Evolutionary conservation across 1,140 invertebrate genomes (phyloP), one percentile per base, ranked within the genome.

Genomic region (Lepidotrigona ventralis): DNA sequence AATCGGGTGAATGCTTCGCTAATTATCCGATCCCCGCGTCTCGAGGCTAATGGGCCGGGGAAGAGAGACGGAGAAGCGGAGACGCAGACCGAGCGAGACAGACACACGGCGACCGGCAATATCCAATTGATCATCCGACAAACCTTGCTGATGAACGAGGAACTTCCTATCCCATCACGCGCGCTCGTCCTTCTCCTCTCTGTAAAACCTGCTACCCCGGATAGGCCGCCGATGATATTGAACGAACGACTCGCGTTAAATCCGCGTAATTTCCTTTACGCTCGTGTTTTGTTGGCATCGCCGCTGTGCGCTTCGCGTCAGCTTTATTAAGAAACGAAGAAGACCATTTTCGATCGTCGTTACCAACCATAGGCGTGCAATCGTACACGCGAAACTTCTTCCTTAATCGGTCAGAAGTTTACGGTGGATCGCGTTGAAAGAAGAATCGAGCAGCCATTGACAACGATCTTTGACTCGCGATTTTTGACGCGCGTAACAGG

Each of bases 1-100:
- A 89, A 91, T 91, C 90, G 86, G 84, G 87, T 91, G 91, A 92
- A 90, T 90, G 90, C 89, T 85, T 89, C 91, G 92, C 92, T 93
- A 93, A 93, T 93, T 93, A 92, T 91, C 90, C 91, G 92, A 92
- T 92, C 92, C 91, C 87, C 86, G 92, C 91, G 90, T 91, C 90
- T 92, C 87, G 86, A 85, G 89, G 88, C 91, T 92, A 91, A 92
- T 90, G 90, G 91, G 90, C 91, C 91, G 90, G 74, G 78, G n/a
- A 54, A 70, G 58, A 73, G 75, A 68, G 77, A 79, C 66, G 64
- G 66, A 81, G 86, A 87, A 51, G 19, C 4, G 19, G 15, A 33
- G 33, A 39, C 33, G 68, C 72, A n/a, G 17, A 9, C 46, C 71
- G 77, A 80, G 81, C 87, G 87, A 89, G 90, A 83, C 46, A 89